phyloP scores from a whole-genome alignment of 1,140 invertebrate species.

The Calephelis nemesis region DNA sequence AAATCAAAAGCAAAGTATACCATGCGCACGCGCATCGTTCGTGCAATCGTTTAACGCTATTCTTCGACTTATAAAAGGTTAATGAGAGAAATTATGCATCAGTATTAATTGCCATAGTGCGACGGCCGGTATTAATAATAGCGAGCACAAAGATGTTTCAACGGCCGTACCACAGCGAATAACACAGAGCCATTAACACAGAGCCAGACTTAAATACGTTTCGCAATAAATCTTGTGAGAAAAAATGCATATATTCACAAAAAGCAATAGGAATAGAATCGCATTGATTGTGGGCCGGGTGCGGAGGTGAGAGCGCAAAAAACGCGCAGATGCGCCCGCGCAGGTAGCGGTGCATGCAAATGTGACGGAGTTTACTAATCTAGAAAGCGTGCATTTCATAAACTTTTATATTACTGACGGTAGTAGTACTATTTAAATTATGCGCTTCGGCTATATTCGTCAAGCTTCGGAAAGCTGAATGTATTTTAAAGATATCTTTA shows the following conservation, averaged over 20 bases:
- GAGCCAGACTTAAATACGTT: slow-evolving; percentile 27
- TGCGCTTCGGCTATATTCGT: too few species aligned
- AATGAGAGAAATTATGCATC: slow-evolving; percentile 40
- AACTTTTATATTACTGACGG: background rate
- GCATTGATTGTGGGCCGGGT: slow-evolving; percentile 42
- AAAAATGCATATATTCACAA: slow-evolving; percentile 45
- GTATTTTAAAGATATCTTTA: too few species aligned
- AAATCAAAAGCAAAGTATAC: too few species aligned
- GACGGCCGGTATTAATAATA: slow-evolving; percentile 22
- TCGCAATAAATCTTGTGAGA: slow-evolving; percentile 51
- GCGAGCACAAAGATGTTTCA: slow-evolving; percentile 19
- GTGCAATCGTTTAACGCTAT: slow-evolving; percentile 18
- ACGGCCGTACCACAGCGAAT: slow-evolving; percentile 21
- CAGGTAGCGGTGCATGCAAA: slow-evolving; percentile 60
- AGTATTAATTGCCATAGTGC: slow-evolving; percentile 25
- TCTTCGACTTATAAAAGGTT: slow-evolving; percentile 25
- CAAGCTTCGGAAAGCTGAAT: too few species aligned
- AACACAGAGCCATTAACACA: slow-evolving; percentile 23
- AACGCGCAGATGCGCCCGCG: slow-evolving; percentile 46
- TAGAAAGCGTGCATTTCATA: background rate
- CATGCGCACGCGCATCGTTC: background rate
- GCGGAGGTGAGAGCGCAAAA: slow-evolving; percentile 42
- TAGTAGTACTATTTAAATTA: too few species aligned
- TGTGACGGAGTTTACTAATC: slow-evolving; percentile 20
- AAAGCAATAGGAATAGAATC: slow-evolving; percentile 48